Percentiles rank a stretch among this genome's conserved stretches.
These are phyloP conservation scores for Istiophorus platypterus DNA, from an alignment of 2,113 vertebrate species.

Conservation along the genomic window DNA sequence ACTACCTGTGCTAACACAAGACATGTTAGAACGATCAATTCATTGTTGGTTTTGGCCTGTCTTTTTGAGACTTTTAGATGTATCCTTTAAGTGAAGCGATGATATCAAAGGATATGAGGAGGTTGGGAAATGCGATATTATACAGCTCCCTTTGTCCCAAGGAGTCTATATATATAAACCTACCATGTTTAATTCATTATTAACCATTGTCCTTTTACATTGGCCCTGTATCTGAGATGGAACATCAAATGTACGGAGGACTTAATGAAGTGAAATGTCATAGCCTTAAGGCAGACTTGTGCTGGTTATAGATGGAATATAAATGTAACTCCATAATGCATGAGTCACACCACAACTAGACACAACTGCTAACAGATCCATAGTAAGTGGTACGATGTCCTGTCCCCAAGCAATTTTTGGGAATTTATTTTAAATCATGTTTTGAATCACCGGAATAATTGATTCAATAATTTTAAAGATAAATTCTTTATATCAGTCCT, in stretches of 20 bases:
- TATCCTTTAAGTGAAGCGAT: slow-evolving; percentile 8
- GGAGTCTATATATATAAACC: slow-evolving; percentile 72
- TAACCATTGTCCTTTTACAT: slow-evolving; percentile 34
- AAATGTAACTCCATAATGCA: slow-evolving; percentile 65
- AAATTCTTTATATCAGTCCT: background rate
- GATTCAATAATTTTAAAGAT: background rate
- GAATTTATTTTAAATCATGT: background rate
- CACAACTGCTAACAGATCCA: background rate
- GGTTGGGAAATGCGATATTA: slow-evolving; percentile 20
- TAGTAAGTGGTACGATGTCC: background rate
- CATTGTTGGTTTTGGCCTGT: background rate
- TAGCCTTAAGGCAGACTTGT: slow-evolving; percentile 33
- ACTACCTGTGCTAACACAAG: background rate
- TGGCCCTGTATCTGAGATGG: slow-evolving; percentile 36
- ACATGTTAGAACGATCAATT: background rate
- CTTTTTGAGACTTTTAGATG: background rate
- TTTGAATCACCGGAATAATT: background rate
- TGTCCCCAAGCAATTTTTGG: background rate
- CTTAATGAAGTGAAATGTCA: slow-evolving; percentile 73
- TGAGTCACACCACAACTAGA: background rate
- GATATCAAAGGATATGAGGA: slow-evolving; percentile 39
- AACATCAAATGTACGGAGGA: slow-evolving; percentile 51
- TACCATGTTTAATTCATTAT: slow-evolving; percentile 69
- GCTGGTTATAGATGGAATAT: slow-evolving; percentile 60
- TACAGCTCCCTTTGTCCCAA: slow-evolving; percentile 43